Evolutionary conservation across 2,113 vertebrate species (phyloP).

Genomic region (Campylomormyrus numenius): DNA sequence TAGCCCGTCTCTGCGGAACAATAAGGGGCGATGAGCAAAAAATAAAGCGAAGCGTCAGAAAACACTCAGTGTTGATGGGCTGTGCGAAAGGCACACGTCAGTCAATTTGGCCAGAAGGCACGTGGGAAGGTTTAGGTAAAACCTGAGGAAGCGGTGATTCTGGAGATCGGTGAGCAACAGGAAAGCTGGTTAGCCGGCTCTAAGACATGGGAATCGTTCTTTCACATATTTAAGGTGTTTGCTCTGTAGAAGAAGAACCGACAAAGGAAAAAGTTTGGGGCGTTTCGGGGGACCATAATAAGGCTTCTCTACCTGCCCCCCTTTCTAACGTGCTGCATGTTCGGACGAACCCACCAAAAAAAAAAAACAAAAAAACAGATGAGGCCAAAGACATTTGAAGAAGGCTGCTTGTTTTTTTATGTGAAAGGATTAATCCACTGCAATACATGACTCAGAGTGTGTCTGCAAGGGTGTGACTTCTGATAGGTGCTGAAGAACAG

Average conservation of each 20-base stretch:
- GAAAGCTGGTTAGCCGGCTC: background rate
- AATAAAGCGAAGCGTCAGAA: background rate
- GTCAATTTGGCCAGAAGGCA: background rate
- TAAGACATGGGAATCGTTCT: background rate
- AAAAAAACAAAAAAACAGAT: background rate
- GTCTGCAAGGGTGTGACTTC: background rate
- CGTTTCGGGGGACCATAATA: background rate
- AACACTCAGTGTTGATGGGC: background rate
- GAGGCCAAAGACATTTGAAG: background rate
- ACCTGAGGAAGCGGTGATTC: background rate
- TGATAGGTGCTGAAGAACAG: background rate
- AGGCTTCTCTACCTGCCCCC: background rate
- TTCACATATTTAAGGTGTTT: background rate
- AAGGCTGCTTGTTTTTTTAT: background rate
- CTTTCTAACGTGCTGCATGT: background rate
- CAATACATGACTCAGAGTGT: conserved; percentile 17
- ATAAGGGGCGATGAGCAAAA: background rate
- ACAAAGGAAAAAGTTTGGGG: background rate
- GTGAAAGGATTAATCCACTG: background rate
- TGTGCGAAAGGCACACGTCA: background rate
- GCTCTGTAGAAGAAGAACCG: background rate
- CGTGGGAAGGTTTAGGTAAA: background rate
- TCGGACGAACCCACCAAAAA: background rate
- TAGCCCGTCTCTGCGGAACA: background rate
- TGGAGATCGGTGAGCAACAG: background rate